Evolutionary conservation across 1,140 invertebrate genomes (phyloP), one percentile per base, ranked within the genome.

Genomic region (Campoletis sonorensis): DNA sequence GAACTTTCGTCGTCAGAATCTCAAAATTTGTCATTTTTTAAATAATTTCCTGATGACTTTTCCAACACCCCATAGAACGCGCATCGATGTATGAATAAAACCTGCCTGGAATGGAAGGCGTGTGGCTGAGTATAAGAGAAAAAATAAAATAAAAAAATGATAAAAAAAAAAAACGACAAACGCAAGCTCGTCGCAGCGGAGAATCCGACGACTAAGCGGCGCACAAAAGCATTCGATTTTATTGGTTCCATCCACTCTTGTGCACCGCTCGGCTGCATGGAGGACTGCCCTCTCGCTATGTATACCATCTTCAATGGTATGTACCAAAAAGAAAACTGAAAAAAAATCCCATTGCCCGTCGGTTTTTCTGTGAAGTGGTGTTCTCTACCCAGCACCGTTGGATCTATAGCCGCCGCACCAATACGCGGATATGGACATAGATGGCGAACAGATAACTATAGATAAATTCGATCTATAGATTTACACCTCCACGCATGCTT

Each of bases 171-270:
- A 70, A 68, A 51, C 80, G 27, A 33, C 26, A 77, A 61, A 21
- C 21, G 73, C 45, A 71, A 27, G 64, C 73, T 61, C 30, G 73
- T 40, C 27, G 72, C 54, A 30, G 67, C 51, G 73, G 73, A 77
- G 73, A 64, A 77, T 54, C 73, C 51, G 54, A 77, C 23, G 73
- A 61, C 73, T 64, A 77, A 75, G 51, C 51, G 71, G 73, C 40
- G 40, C 81, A 82, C 79, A 83, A 84, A 84, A 79, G 81, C 83
- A 83, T 86, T 85, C 85, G 84, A 86, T 86, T 86, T 86, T 85
- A 86, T 86, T 86, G 85, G 85, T 81, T 61, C 80, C 79, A 80
- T 79, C 81, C 45, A 51, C 61, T 54, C 45, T 16, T 21, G 54
- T 77, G 82, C 67, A 70, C 67, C 67, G 18, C 16, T 33, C 27